Evolutionary conservation across 2,888 invertebrate species (phyloP), one percentile per base, ranked within the genome.

Genomic region (Julus scandinavius): DNA sequence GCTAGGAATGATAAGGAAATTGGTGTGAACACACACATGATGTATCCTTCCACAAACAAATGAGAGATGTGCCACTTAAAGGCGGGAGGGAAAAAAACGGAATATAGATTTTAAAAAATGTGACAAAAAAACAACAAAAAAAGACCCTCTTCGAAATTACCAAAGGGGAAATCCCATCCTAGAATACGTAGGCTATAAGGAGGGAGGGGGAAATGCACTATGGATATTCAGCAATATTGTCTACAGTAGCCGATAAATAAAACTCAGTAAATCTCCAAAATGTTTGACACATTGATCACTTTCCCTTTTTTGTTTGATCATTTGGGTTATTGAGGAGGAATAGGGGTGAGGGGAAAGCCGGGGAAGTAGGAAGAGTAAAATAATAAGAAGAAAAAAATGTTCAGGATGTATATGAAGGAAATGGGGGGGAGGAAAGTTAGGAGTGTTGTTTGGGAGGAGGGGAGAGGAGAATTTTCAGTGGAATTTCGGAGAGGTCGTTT

Each of bases 201-300:
- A n/a, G n/a, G n/a, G n/a, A n/a, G n/a, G n/a, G n/a, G n/a, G n/a
- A n/a, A n/a, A n/a, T n/a, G n/a, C n/a, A n/a, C n/a, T n/a, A n/a
- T n/a, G n/a, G n/a, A n/a, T n/a, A n/a, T n/a, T n/a, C n/a, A n/a
- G n/a, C 7, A 17, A 29, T 72, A 29, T 20, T 29, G 72, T 29
- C n/a, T 29, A 29, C 20, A 72, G 29, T 72, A 72, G 72, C 29
- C 72, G 72, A 72, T 72, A 72, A 72, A 72, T 63, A 63, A 63
- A 63, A 20, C 20, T n/a, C 63, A 63, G 63, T 63, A 63, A 63
- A 63, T 63, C 20, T 63, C 63, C 63, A 63, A 6, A n/a, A 63
- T 20, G 4, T 58, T 20, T n/a, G 63, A 63, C 63, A 63, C 63
- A 63, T 20, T 63, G 63, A 63, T 20, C 63, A 63, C 63, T 63